Evolutionary conservation across 64 coral and sea anemone species (phyloP), one percentile per base, ranked within the genome.

Genomic region (Stichodactyla mertensii): DNA sequence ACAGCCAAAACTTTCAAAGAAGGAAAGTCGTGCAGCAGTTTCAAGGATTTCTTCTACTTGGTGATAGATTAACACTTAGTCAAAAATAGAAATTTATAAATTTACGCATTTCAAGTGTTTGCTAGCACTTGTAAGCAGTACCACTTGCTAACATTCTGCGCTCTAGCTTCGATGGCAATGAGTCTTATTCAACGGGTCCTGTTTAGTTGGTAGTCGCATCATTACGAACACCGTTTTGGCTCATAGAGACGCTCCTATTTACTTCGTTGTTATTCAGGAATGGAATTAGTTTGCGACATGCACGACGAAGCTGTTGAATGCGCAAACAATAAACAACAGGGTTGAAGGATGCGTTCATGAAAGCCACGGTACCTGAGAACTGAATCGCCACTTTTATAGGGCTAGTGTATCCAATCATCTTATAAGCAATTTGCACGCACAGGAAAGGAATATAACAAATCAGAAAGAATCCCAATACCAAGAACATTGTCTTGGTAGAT

Each of bases 291-390:
- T 81, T 53, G 14, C 78, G 53, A 22, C 78, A 81, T 19, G 78
- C 78, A 20, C 31, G 22, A 18, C 78, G 78, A 81, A 81, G 78
- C 6, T 81, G 78, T 54, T 81, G 51, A 51, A 94, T 94, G 4
- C 92, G 85, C 85, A 88, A 94, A 62, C 92, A 94, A 84, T 88
- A 94, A 28, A 94, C 70, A 57, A 89, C 16, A 20, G 92, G 92
- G 18, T 94, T 94, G 2, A 94, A 83, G 51, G 84, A 78, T 52
- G 88, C 86, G 85, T 90, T 90, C 0, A 87, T 58, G n/a, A 87
- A 94, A 7, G 86, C 79, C 1, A 87, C 22, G 14, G 85, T 90
- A 1, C 56, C 77, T 10, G 89, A 70, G 62, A 78, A 89, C 12
- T 90, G 31, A 22, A 87, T 10, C 20, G 85, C 70, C 20, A 86